Evolutionary conservation across 2,797 vertebrate genomes (phyloP), one percentile per base, ranked within the genome.

Genomic region (Chromis chromis): DNA sequence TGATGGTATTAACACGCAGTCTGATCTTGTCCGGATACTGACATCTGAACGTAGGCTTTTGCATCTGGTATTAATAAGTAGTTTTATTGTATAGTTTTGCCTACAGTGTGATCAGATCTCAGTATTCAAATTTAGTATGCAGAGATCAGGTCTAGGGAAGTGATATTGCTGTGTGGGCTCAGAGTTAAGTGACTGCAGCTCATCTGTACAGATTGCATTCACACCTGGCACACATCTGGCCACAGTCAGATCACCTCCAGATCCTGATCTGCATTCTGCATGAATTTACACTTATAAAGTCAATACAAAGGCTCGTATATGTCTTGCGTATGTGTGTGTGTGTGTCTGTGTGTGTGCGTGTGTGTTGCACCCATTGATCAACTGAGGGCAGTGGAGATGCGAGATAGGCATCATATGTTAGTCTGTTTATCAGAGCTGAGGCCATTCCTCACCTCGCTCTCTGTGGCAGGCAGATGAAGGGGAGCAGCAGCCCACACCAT

Each of bases 371-470:
- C 21, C n/a, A 85, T 76, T 81, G 80, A 87, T 91, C 87, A 87
- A 72, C 57, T 39, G 66, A 58, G 25, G 74, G 54, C 54, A 63
- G 69, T 50, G 16, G n/a, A 73, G 65, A 77, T 65, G 54, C 39
- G 50, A 85, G 78, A 88, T 78, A 70, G 65, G 52, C 67, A 79
- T 89, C 83, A 65, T 73, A 77, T 88, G 85, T 85, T 81, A 21
- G 68, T 71, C 59, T 86, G 78, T 91, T 88, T 85, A 88, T 90
- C 82, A 85, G 86, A 74, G 57, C 48, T 25, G 58, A 66, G 71
- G 72, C 70, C 82, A 68, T 88, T 80, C 74, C 66, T 91, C 84
- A 70, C 73, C 64, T 78, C 31, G 0, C 67, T 80, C 42, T 62
- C 67, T 62, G 40, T 74, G 74, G 70, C 76, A 83, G 68, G 58